Base-by-base conservation (phyloP, 92 coral and sea anemone species). In the Desmophyllum pertusum region DNA sequence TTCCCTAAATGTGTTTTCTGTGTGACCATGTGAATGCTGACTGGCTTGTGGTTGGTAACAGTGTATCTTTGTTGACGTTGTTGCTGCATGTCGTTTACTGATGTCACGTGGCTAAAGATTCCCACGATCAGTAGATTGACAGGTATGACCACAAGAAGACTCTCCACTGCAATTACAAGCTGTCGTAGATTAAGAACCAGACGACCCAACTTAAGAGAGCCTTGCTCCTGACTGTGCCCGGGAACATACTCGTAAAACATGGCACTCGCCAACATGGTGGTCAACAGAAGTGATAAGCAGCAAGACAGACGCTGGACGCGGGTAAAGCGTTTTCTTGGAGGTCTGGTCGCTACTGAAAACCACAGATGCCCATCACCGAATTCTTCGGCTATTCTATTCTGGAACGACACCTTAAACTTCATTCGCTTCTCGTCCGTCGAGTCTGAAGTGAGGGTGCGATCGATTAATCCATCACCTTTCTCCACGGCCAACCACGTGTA, bases 401-500 rank as follows among this genome's bases (percentile, higher is more conserved):
- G 84, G 43, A 66, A 68, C 38, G 76, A 80, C 37, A 46, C 73
- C 84, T 68, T 66, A 39, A 36, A 67, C 62, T 35, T 31, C 75
- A 46, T 67, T 48, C 65, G 42, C n/a, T 66, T 80, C 6, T 88
- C 90, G 41, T 85, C 79, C 45, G 81, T 71, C 23, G 85, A 35
- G 30, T 83, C 85, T 5, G 71, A 83, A 30, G 31, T 51, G 19
- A 83, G 83, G 6, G 90, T 86, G 37, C 94, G 89, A 70, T 89
- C 89, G 42, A 90, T 85, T 21, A 87, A 70, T 23, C 93, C 93
- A 52, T 89, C 92, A 2, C 91, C 90, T 25, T 86, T 87, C 73
- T 93, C 92, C 23, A 90, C 94, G 11, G 96, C 93, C 17, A 93
- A 70, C 96, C 96, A 93, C 38, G 75, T 89, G 50, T 88, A 89